Evolutionary conservation across 1,140 invertebrate species (phyloP).

Genomic region (Zaprionus nigranus): DNA sequence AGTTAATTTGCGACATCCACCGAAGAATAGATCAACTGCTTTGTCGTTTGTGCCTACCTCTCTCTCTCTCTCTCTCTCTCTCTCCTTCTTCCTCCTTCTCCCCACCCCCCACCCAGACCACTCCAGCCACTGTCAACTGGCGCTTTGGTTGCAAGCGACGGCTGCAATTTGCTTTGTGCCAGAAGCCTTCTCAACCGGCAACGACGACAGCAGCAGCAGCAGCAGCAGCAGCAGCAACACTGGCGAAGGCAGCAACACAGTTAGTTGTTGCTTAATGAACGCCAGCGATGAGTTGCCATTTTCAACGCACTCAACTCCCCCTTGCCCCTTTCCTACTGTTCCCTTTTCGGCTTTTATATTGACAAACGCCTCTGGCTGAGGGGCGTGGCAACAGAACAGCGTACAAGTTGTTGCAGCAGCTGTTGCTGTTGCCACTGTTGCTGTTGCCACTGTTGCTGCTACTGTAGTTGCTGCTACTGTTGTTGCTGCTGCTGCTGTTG

Average conservation of each 20-base stretch:
- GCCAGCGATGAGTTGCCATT: slow-evolving; percentile 4
- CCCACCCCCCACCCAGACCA: too few relatives aligned
- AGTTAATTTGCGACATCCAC: slow-evolving; percentile 5
- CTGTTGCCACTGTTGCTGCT: neutral
- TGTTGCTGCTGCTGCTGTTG: slow-evolving; percentile 14
- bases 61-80: neutral
- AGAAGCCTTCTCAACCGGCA: slow-evolving; percentile 4
- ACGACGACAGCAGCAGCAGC: slow-evolving; percentile 11
- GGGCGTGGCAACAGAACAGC: slow-evolving; percentile 50
- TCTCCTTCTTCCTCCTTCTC: neutral
- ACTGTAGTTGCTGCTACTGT: slow-evolving; percentile 22
- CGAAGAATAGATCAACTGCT: slow-evolving; percentile 11
- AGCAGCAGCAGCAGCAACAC: slow-evolving; percentile 3
- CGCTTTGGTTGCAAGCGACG: slow-evolving; percentile 16
- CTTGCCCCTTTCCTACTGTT: neutral
- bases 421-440: slow-evolving; percentile 17
- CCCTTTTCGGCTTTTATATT: slow-evolving; percentile 13
- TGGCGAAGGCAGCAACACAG: neutral
- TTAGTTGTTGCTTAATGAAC: slow-evolving; percentile 23
- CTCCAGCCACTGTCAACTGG: neutral
- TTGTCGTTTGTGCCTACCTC: neutral
- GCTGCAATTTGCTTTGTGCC: slow-evolving; percentile 21
- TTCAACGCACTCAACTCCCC: too few relatives aligned
- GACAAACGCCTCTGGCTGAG: slow-evolving; percentile 23
- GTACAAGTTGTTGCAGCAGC: slow-evolving; percentile 25